Percentiles rank a stretch among this genome's conserved stretches.
Evolutionary conservation across 2,113 vertebrate species (phyloP).

Genomic region (Mastomys coucha): DNA sequence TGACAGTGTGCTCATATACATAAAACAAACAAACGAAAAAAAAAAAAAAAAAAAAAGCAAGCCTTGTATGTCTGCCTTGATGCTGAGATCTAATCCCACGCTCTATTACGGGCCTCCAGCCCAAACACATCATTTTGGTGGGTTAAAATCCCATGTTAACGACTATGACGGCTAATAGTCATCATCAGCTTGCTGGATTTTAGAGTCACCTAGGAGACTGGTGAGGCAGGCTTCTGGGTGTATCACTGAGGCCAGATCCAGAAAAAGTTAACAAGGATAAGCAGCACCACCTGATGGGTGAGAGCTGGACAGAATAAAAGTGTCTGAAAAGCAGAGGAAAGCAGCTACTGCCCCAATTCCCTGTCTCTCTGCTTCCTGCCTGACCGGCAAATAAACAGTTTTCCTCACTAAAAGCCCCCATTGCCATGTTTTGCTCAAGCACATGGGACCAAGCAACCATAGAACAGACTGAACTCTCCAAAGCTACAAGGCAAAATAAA

Average conservation of each 20-base stretch:
- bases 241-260: neutral
- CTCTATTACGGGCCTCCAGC: neutral
- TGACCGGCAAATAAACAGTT: neutral
- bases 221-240: neutral
- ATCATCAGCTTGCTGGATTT: neutral
- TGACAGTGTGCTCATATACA: too few species aligned
- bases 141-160: neutral
- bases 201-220: neutral
- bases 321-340: neutral
- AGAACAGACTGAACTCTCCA: neutral
- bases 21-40: too few species aligned
- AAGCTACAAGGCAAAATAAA: neutral
- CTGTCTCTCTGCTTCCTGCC: neutral
- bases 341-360: neutral
- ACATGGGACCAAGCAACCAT: neutral
- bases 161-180: neutral
- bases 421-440: too few species aligned
- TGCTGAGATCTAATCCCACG: neutral
- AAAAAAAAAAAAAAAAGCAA: too few species aligned
- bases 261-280: neutral
- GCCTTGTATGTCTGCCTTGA: neutral
- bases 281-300: neutral
- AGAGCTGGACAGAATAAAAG: neutral
- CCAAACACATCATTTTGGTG: conserved; percentile 31
- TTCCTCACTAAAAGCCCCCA: neutral